Conservation (phyloP, 1,140 invertebrate genomes). For the Thaumetopoea pityocampa region DNA sequence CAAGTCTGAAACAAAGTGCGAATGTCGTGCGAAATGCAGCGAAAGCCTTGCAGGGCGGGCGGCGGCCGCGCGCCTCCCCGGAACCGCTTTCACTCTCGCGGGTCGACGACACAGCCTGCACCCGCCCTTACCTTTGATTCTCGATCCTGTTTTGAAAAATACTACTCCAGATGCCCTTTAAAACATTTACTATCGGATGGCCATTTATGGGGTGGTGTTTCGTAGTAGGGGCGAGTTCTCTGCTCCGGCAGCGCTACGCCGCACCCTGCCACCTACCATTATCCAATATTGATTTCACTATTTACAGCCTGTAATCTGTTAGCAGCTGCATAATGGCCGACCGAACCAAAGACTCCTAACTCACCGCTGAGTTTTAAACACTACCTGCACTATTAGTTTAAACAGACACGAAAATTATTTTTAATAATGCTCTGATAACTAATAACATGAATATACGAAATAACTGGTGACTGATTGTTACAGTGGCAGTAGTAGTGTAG, state of each 20-base stretch:
- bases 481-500: too few relatives aligned
- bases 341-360: background rate
- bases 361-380: background rate
- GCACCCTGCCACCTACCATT: conserved; percentile 52
- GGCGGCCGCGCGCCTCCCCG: conserved; percentile 54
- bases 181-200: background rate
- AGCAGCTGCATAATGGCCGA: conserved; percentile 41
- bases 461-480: too few relatives aligned
- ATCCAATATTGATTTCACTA: conserved; percentile 71
- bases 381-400: conserved; percentile 14
- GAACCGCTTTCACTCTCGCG: conserved; percentile 73
- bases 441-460: too few relatives aligned
- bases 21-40: conserved; percentile 62
- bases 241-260: conserved; percentile 31
- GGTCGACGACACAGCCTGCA: conserved; percentile 69
- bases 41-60: conserved; percentile 66
- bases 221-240: conserved; percentile 37
- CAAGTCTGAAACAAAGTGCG: conserved; percentile 48
- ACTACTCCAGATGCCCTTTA: background rate
- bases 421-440: too few relatives aligned
- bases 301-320: conserved; percentile 62
- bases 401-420: too few relatives aligned
- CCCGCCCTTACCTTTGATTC: conserved; percentile 50
- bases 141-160: conserved; percentile 24
- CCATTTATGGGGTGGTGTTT: background rate